Evolutionary conservation across 2,888 invertebrate species (phyloP).

Genomic region (Parnassius orleans): DNA sequence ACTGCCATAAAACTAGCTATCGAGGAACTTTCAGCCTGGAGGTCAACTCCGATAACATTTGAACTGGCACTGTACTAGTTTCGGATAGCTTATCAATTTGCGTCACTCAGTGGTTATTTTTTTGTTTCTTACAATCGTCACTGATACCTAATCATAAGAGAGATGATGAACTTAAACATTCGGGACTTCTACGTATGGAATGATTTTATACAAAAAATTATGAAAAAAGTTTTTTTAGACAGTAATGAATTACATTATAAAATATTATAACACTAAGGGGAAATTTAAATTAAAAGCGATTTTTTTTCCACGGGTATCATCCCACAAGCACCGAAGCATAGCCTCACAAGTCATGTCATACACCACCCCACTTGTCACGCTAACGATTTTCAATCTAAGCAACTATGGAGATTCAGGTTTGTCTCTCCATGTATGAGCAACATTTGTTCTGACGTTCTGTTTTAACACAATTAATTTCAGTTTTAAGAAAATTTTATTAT

Average conservation of each 20-base stretch:
- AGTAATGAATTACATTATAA: conserved; percentile 16
- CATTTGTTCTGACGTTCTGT: background rate
- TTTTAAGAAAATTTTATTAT: no score
- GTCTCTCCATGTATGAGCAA: background rate
- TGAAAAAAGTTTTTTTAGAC: conserved; percentile 29
- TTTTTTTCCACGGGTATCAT: conserved; percentile 52
- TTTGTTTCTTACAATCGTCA: conserved; percentile 17
- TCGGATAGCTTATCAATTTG: conserved; percentile 71
- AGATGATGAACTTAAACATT: background rate
- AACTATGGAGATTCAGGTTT: conserved; percentile 25
- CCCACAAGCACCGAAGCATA: conserved; percentile 62
- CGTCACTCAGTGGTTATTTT: conserved; percentile 61
- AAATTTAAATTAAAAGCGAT: no score
- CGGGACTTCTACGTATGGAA: background rate
- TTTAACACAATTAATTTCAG: no score
- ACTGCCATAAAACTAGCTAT: conserved; percentile 58
- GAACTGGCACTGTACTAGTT: conserved; percentile 66
- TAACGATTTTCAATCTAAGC: conserved; percentile 43
- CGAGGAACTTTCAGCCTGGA: conserved; percentile 52
- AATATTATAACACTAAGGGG: no score
- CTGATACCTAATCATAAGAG: background rate
- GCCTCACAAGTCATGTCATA: conserved; percentile 68
- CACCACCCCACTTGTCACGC: conserved; percentile 76
- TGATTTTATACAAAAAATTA: background rate
- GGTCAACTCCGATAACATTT: conserved; percentile 64